These are phyloP conservation scores for Branchellion lobata DNA, from an alignment of 2,888 invertebrate species.

Conservation along the genomic window DNA sequence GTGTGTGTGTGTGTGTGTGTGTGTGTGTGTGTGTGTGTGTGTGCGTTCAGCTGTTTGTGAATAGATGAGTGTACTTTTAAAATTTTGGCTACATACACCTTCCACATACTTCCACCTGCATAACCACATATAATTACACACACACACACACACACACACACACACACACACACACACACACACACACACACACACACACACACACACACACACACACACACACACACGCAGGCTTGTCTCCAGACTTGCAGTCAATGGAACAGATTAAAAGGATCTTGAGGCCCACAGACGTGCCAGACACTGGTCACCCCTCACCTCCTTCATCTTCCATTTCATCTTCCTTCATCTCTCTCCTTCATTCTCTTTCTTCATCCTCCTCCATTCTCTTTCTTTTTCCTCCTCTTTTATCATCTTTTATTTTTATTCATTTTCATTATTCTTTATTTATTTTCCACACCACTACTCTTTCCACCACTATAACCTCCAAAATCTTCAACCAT, in stretches of 20 bases:
- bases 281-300: constrained; percentile 68
- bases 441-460: too few species aligned
- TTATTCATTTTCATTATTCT: too few species aligned
- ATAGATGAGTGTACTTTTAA: too few species aligned
- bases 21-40: too few species aligned
- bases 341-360: too few species aligned
- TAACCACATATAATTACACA: constrained; percentile 33
- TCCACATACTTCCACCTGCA: not conserved
- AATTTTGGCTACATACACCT: not conserved
- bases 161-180: constrained; percentile 30
- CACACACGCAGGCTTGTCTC: constrained; percentile 68
- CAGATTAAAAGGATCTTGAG: constrained; percentile 68
- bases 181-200: constrained; percentile 36
- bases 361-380: too few species aligned
- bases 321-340: too few species aligned
- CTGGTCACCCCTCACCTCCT: constrained; percentile 55
- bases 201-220: constrained; percentile 31
- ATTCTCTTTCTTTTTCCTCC: not conserved
- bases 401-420: not conserved
- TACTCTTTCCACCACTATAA: too few species aligned
- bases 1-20: too few species aligned
- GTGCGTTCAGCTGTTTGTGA: too few species aligned
- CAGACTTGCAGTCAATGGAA: constrained; percentile 80
- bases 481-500: too few species aligned
- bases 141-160: constrained; percentile 28